Percentiles rank a stretch among this genome's conserved stretches.
These are phyloP conservation scores for Aspidiotus rigidus DNA, from an alignment of 2,888 invertebrate species.

Conservation along the genomic window DNA sequence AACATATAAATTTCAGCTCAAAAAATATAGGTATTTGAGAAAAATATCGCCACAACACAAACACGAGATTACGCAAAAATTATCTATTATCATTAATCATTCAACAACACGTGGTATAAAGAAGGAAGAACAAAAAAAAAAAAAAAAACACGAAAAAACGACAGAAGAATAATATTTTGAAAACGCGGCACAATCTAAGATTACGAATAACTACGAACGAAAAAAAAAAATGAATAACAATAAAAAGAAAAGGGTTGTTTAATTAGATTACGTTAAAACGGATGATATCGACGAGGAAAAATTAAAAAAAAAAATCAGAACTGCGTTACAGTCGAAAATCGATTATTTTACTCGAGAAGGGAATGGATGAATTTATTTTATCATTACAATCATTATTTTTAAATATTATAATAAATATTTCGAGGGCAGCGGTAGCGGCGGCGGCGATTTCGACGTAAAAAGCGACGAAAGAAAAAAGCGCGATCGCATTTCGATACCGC, in stretches of 20 bases:
- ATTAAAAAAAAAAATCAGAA: too few relatives aligned
- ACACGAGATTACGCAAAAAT: constrained; percentile 8
- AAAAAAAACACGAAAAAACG: neutral
- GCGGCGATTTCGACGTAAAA: constrained; percentile 11
- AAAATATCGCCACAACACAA: constrained; percentile 7
- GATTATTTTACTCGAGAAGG: too few relatives aligned
- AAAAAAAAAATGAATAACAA: constrained; percentile 8
- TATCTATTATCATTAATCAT: neutral
- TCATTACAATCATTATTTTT: too few relatives aligned
- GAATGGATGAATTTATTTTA: too few relatives aligned
- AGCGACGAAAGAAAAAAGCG: constrained; percentile 24
- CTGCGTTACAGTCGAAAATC: too few relatives aligned
- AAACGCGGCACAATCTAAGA: neutral
- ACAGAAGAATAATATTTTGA: neutral
- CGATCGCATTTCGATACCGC: constrained; percentile 25
- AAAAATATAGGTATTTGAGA: neutral
- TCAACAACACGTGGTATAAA: neutral
- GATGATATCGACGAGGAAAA: too few relatives aligned
- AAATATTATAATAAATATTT: neutral
- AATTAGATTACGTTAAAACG: neutral
- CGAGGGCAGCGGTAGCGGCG: neutral
- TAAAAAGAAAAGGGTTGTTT: constrained; percentile 9
- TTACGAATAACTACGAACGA: constrained; percentile 7
- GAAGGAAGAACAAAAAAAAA: neutral
- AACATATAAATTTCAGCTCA: neutral